Percentiles rank a stretch among this genome's conserved stretches.
Conservation (phyloP, 2,797 vertebrate species). For the Sebastes baramenuke region DNA sequence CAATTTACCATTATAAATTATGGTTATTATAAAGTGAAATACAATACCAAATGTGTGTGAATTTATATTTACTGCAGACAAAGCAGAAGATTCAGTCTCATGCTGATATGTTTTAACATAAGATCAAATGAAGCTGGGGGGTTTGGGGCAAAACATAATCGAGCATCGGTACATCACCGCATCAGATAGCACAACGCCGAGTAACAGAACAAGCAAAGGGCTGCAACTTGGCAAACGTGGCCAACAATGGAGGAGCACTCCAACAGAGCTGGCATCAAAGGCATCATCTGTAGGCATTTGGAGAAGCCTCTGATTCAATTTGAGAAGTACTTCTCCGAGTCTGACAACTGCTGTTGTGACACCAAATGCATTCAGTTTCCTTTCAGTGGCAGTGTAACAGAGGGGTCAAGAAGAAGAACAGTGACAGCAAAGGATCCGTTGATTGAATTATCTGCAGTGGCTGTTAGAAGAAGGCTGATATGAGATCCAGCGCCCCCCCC, state of each 20-base stretch:
- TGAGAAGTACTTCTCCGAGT: slow-evolving; percentile 42
- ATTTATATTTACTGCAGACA: not conserved
- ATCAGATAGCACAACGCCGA: not conserved
- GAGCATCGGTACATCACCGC: not conserved
- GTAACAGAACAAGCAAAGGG: not conserved
- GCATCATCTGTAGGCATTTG: slow-evolving; percentile 30
- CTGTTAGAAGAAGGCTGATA: slow-evolving; percentile 30
- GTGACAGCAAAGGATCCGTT: slow-evolving; percentile 49
- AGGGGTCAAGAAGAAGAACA: slow-evolving; percentile 57
- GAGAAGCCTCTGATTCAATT: slow-evolving; percentile 50
- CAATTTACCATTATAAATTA: no score
- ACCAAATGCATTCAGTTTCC: slow-evolving; percentile 52
- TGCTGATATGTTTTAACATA: not conserved
- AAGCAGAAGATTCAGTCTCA: not conserved
- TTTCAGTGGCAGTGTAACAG: slow-evolving; percentile 54
- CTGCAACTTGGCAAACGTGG: not conserved
- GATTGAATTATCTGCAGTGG: slow-evolving; percentile 62
- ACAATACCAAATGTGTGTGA: not conserved
- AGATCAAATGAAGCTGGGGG: not conserved
- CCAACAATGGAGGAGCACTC: not conserved
- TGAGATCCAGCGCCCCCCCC: not conserved
- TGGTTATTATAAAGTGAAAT: no score
- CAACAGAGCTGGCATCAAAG: slow-evolving; percentile 31
- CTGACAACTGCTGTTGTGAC: slow-evolving; percentile 54
- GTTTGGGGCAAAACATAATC: not conserved